phyloP scores from a whole-genome alignment of 2,113 vertebrate species.

The Rhinichthys klamathensis region DNA sequence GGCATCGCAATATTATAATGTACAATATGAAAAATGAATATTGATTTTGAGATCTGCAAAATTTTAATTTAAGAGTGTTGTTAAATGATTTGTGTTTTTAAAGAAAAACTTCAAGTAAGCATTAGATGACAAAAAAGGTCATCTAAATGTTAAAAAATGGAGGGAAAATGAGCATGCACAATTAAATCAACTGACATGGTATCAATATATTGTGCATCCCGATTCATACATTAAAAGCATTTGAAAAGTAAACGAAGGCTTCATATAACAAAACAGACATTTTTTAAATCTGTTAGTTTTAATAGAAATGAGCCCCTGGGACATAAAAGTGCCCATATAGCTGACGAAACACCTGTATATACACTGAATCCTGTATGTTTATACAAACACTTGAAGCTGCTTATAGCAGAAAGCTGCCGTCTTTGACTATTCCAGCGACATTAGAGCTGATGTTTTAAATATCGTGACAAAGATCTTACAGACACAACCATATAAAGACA shows the following conservation, averaged over 20 bases:
- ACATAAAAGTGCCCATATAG: not conserved
- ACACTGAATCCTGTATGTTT: slow-evolving; percentile 13
- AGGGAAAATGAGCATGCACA: not conserved
- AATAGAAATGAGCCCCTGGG: not conserved
- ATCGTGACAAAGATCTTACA: slow-evolving; percentile 2
- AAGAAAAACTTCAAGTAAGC: not conserved
- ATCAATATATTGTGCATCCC: not conserved
- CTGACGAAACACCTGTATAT: not conserved
- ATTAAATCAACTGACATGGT: not conserved
- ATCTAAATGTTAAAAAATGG: not conserved
- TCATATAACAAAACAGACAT: not conserved
- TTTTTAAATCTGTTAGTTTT: not conserved
- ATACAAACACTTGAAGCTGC: not conserved
- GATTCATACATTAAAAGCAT: not conserved
- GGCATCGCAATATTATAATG: not conserved
- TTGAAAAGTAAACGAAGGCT: not conserved
- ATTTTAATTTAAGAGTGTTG: too few species aligned
- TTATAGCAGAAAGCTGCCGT: not conserved
- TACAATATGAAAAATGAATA: not conserved
- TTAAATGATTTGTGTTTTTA: too few species aligned
- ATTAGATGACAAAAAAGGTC: not conserved
- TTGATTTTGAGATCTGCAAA: too few species aligned
- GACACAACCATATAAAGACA: slow-evolving; percentile 43
- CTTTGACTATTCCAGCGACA: slow-evolving; percentile 5
- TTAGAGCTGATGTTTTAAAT: slow-evolving; percentile 28